These are phyloP conservation scores for Megalurothrips usitatus DNA, from an alignment of 2,888 invertebrate genomes.

Conservation along the genomic window DNA sequence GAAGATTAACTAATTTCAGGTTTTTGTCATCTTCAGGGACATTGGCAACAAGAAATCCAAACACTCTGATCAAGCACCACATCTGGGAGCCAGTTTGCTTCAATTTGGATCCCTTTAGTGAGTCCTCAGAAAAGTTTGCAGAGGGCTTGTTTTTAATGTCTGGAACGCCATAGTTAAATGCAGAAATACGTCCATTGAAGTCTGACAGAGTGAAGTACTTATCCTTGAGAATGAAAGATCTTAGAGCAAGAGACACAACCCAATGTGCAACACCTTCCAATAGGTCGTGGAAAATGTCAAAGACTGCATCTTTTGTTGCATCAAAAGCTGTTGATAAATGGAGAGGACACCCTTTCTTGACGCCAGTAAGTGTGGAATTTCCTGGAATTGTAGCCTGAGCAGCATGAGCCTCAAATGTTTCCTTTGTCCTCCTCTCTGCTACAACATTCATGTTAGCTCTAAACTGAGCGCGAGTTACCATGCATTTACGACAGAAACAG, in stretches of 20 bases:
- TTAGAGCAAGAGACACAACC: background rate
- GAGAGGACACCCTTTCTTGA: background rate
- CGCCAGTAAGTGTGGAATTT: background rate
- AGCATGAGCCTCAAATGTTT: background rate
- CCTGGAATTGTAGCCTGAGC: background rate
- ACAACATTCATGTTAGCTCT: background rate
- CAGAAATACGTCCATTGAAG: background rate
- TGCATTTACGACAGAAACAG: background rate
- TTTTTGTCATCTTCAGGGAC: background rate
- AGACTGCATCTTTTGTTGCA: background rate
- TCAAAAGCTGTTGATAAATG: background rate
- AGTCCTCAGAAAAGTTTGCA: background rate
- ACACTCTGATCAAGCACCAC: background rate
- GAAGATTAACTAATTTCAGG: conserved; percentile 11
- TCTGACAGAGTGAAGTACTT: background rate
- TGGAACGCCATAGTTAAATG: background rate
- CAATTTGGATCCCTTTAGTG: background rate
- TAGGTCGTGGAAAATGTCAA: background rate
- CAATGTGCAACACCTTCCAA: background rate
- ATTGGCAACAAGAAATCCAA: background rate
- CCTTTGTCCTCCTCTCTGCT: background rate
- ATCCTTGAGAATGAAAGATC: background rate
- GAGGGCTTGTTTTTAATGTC: background rate
- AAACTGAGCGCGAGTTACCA: background rate
- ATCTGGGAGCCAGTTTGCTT: conserved; percentile 6